These are phyloP conservation scores for Drosophila persimilis DNA, from an alignment of 1,140 invertebrate species.

Conservation along the genomic window DNA sequence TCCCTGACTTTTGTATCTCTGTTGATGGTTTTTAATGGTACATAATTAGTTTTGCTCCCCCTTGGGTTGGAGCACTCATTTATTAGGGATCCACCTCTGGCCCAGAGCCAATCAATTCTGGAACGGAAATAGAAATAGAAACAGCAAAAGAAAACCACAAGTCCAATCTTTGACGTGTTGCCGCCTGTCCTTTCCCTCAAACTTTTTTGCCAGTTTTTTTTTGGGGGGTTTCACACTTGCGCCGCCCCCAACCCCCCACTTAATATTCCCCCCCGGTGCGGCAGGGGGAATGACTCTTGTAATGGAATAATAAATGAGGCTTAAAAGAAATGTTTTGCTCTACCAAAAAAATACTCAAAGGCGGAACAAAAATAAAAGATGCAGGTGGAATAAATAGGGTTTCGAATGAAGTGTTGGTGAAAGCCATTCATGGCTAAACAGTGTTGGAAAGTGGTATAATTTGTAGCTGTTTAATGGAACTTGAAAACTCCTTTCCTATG, in stretches of 20 bases:
- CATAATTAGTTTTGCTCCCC: slow-evolving; percentile 61
- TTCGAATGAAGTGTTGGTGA: too few relatives aligned
- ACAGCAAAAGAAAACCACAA: background rate
- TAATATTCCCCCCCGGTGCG: background rate
- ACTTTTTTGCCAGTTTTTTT: slow-evolving; percentile 9
- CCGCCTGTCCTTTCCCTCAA: slow-evolving; percentile 11
- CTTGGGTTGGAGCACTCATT: slow-evolving; percentile 7
- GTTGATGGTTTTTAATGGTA: slow-evolving; percentile 54
- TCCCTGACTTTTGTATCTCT: slow-evolving; percentile 38
- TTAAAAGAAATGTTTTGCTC: background rate
- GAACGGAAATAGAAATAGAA: slow-evolving; percentile 67
- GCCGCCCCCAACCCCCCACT: background rate
- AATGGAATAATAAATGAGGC: slow-evolving; percentile 7
- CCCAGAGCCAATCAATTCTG: slow-evolving; percentile 68
- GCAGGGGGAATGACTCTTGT: background rate
- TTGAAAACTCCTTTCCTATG: too few relatives aligned
- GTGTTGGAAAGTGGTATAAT: too few relatives aligned
- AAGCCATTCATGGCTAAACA: too few relatives aligned
- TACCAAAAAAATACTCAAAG: background rate
- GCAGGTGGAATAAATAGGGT: too few relatives aligned
- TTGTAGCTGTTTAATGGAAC: too few relatives aligned
- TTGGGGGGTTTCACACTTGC: slow-evolving; percentile 9
- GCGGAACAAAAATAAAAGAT: background rate
- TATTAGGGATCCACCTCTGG: slow-evolving; percentile 57
- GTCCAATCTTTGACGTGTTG: slow-evolving; percentile 1